phyloP scores from a whole-genome alignment of 1,140 invertebrate species.

The Meloidogyne floridensis region DNA sequence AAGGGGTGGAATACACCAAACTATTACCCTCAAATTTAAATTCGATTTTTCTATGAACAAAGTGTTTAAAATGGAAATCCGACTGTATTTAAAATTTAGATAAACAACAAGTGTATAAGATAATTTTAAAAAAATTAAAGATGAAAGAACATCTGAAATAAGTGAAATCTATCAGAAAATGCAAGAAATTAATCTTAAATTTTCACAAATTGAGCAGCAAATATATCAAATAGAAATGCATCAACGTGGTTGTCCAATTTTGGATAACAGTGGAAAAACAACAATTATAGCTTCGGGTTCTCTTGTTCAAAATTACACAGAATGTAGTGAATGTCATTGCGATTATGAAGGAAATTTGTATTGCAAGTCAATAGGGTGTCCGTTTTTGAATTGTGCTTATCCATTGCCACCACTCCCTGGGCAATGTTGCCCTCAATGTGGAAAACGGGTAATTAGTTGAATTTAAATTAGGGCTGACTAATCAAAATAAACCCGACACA shows the following conservation, averaged over 20 bases:
- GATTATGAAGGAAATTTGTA: slow-evolving; percentile 47
- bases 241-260: slow-evolving; percentile 46
- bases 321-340: slow-evolving; percentile 55
- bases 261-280: neutral
- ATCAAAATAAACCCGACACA: too few species aligned
- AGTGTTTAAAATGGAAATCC: too few species aligned
- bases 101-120: too few species aligned
- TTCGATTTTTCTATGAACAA: too few species aligned
- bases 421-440: slow-evolving; percentile 51
- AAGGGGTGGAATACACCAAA: too few species aligned
- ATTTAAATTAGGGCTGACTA: too few species aligned
- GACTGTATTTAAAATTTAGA: too few species aligned
- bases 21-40: too few species aligned
- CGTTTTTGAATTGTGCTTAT: slow-evolving; percentile 46
- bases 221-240: slow-evolving; percentile 40
- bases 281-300: slow-evolving; percentile 34
- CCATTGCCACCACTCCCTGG: slow-evolving; percentile 37
- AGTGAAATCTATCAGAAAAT: slow-evolving; percentile 35
- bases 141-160: slow-evolving; percentile 16
- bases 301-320: slow-evolving; percentile 36
- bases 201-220: slow-evolving; percentile 26
- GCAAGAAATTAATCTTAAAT: neutral
- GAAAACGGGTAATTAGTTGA: slow-evolving; percentile 33
- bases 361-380: slow-evolving; percentile 51
- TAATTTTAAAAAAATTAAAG: neutral